Percentiles rank a stretch among this genome's conserved stretches.
Evolutionary conservation across 2,888 invertebrate genomes (phyloP).

Genomic region (Zelleria hepariella): DNA sequence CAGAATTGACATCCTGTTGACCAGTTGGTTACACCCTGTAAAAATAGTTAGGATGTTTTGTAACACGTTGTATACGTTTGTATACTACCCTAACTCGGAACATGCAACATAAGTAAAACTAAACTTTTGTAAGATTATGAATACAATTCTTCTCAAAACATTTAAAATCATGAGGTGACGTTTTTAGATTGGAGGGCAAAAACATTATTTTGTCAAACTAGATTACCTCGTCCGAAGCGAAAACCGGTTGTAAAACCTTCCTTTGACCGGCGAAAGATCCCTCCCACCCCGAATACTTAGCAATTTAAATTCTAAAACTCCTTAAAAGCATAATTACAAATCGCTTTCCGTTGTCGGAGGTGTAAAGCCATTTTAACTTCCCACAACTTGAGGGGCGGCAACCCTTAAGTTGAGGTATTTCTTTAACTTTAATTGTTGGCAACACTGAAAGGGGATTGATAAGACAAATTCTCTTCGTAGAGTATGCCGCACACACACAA

Average conservation of each 20-base stretch:
- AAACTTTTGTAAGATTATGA: no score
- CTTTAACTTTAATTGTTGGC: background rate
- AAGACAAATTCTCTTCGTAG: background rate
- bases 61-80: no score
- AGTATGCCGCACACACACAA: background rate
- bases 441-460: background rate
- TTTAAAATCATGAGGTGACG: no score
- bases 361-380: background rate
- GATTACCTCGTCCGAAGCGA: no score
- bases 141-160: no score
- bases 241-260: background rate
- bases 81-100: no score
- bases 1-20: no score
- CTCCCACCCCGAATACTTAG: background rate
- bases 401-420: background rate
- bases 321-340: slow-evolving; percentile 1
- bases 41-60: no score
- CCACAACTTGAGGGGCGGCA: background rate
- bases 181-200: no score
- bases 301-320: background rate
- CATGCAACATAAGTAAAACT: no score
- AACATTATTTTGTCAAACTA: no score
- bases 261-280: background rate
- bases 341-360: background rate
- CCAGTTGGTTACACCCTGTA: no score